A percentile compares a stretch with the other conserved stretches of the same genome.
phyloP scores from a whole-genome alignment of 2,113 vertebrate genomes.

The Triplophysa dalaica region DNA sequence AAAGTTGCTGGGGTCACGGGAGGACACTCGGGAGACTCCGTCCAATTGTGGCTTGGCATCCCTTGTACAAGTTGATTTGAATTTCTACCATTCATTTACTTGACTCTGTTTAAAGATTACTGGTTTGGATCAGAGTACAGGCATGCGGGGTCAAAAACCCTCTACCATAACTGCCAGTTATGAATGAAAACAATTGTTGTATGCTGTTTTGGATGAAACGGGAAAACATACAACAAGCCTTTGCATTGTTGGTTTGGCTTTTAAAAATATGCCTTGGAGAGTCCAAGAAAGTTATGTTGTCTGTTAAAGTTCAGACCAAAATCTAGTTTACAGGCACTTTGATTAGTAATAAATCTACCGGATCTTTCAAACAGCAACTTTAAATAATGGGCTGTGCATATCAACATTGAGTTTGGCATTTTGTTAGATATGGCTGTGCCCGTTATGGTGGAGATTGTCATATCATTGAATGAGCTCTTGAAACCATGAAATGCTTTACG shows the following conservation, averaged over 20 bases:
- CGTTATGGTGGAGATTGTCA: background rate
- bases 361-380: background rate
- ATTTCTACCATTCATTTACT: slow-evolving; percentile 38
- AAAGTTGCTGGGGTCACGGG: background rate
- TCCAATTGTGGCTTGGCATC: background rate
- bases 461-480: background rate
- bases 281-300: slow-evolving; percentile 1
- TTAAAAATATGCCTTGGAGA: background rate
- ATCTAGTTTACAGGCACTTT: slow-evolving; percentile 14
- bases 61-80: background rate
- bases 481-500: slow-evolving; percentile 7
- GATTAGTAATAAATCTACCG: background rate
- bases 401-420: slow-evolving; percentile 22
- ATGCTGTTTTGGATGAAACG: background rate
- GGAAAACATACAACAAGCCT: background rate
- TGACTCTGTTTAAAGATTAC: slow-evolving; percentile 35
- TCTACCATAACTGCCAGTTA: background rate
- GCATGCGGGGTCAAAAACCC: slow-evolving; percentile 19
- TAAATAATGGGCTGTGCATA: background rate
- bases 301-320: background rate
- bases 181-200: slow-evolving; percentile 10
- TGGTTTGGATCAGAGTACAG: background rate
- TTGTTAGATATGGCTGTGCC: background rate
- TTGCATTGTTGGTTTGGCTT: background rate
- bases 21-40: slow-evolving; percentile 6